Evolutionary conservation across 1,140 invertebrate genomes (phyloP), one percentile per base, ranked within the genome.

Genomic region (Pseudomyrmex pallidus): DNA sequence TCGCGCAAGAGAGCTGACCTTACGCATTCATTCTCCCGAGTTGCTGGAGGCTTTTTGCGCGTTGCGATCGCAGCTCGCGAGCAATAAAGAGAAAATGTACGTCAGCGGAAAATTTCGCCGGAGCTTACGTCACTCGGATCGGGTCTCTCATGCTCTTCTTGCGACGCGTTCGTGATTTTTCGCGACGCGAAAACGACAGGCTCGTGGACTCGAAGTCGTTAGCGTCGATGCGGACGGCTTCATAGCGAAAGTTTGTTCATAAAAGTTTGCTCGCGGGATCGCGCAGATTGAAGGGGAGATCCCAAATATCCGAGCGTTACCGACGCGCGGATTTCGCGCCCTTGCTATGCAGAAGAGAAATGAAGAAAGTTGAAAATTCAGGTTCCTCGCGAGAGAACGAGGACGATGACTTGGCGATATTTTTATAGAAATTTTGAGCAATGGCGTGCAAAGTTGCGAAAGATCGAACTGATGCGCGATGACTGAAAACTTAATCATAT

Each of bases 221-320:
- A 63, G n/a, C 57, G 52, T 48, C 62, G 70, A 63, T 73, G 35
- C 35, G 35, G 5, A 82, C 15, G 44, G 13, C 8, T 64, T 73
- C 63, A 74, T 63, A 13, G 73, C 70, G 13, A 63, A 82, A 82
- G 68, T 82, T 82, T 82, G 70, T 74, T 82, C 74, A 82, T 82
- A 82, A 82, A 74, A 82, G 68, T 63, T 82, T 82, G 57, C 59
- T 74, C 48, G 46, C 46, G 48, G 9, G 25, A 82, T 63, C 46
- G 22, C 22, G 0, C 1, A 9, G 25, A 7, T n/a, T 8, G 10
- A 12, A 5, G 9, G 59, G 22, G 2, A 12, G 10, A 22, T 35
- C 35, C 35, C 35, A 7, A 35, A 35, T 35, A 35, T 35, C 5
- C 35, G 35, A 35, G 35, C 35, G 35, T 35, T 35, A 35, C 35